Evolutionary conservation across 2,797 vertebrate species (phyloP).

Genomic region (Amniataba percoides): DNA sequence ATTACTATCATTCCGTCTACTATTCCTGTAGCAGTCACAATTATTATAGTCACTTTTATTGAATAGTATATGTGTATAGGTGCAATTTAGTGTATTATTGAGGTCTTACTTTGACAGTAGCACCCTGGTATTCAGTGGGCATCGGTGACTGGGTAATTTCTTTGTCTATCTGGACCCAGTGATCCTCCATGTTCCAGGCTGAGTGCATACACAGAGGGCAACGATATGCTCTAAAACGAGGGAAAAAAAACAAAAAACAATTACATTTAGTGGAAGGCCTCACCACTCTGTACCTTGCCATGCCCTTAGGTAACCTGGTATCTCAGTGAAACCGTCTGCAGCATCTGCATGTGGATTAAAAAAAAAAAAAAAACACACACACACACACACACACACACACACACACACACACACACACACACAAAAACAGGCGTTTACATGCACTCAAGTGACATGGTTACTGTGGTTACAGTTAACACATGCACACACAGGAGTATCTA

Average conservation of each 20-base stretch:
- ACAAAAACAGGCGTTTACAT: background rate
- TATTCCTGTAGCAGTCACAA: background rate
- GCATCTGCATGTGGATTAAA: background rate
- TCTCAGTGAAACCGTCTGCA: background rate
- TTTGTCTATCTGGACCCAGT: slow-evolving; percentile 91
- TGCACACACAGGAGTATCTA: background rate
- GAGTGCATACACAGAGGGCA: slow-evolving; percentile 97
- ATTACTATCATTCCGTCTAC: background rate
- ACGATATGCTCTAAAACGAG: slow-evolving; percentile 88
- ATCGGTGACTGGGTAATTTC: slow-evolving; percentile 93
- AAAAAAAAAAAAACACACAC: rapidly evolving
- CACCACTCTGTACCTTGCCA: background rate
- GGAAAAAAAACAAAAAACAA: background rate
- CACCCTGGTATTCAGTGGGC: slow-evolving; percentile 92
- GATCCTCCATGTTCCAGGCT: slow-evolving; percentile 88
- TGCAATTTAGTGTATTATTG: background rate
- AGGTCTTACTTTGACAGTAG: slow-evolving; percentile 89
- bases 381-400: too few species aligned
- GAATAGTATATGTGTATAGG: background rate
- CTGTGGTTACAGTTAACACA: background rate
- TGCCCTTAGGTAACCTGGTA: background rate
- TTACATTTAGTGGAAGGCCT: background rate
- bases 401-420: too few species aligned
- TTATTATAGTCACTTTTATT: background rate
- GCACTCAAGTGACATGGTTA: background rate